Conservation (phyloP, 2,888 invertebrate genomes). For the Eupithecia dodoneata region DNA sequence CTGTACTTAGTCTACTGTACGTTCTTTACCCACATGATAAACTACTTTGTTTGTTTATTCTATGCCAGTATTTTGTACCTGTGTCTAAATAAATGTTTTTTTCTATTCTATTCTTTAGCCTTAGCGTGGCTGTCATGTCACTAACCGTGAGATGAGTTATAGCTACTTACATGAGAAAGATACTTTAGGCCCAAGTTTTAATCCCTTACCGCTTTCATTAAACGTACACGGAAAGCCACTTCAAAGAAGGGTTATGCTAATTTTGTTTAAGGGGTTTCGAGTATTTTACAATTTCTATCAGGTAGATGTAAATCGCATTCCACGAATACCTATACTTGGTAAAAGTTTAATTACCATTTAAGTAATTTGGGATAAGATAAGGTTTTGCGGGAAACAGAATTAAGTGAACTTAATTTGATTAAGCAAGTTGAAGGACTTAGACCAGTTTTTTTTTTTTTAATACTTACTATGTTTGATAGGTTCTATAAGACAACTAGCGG, state of each 20-base stretch:
- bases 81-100: too few species aligned
- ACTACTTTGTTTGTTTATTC: too few species aligned
- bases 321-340: not conserved
- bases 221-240: constrained; percentile 53
- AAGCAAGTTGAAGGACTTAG: not conserved
- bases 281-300: constrained; percentile 8
- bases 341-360: constrained; percentile 14
- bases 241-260: constrained; percentile 41
- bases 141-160: not conserved
- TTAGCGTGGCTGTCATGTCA: not conserved
- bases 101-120: too few species aligned
- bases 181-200: not conserved
- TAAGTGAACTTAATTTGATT: not conserved
- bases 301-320: not conserved
- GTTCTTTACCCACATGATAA: too few species aligned
- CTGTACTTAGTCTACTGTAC: too few species aligned
- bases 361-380: constrained; percentile 31
- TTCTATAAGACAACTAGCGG: too few species aligned
- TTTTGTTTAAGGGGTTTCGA: constrained; percentile 44
- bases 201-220: constrained; percentile 5
- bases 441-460: too few species aligned
- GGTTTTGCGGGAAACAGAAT: not conserved
- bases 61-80: too few species aligned
- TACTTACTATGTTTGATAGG: too few species aligned
- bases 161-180: not conserved